Conservation (phyloP, 2,113 vertebrate species). For the Ramphastos sulfuratus region DNA sequence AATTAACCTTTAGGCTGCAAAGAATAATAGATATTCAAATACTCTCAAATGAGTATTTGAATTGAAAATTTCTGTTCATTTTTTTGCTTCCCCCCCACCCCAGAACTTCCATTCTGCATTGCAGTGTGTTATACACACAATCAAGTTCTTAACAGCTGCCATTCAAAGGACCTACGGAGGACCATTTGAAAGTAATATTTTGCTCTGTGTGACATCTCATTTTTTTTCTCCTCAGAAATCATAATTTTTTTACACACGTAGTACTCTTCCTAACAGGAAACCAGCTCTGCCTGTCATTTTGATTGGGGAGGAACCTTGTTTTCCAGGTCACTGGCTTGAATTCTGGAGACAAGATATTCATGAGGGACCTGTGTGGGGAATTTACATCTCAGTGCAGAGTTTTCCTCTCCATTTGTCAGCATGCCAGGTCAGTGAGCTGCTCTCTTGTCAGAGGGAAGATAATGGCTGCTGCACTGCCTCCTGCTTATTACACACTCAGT, state of each 20-base stretch:
- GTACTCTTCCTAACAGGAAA: constrained; percentile 80
- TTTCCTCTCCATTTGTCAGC: constrained; percentile 97
- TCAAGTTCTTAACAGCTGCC: constrained; percentile 81
- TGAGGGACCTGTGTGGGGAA: constrained; percentile 82
- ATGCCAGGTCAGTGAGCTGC: constrained; percentile 89
- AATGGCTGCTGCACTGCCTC: constrained; percentile 84
- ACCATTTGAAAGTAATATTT: constrained; percentile 90
- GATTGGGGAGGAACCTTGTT: constrained; percentile 84
- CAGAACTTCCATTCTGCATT: constrained; percentile 70
- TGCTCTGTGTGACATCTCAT: constrained; percentile 87
- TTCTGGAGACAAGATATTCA: constrained; percentile 85
- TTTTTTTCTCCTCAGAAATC: constrained; percentile 86
- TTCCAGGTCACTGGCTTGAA: constrained; percentile 88
- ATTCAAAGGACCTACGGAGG: constrained; percentile 76
- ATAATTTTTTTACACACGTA: constrained; percentile 92
- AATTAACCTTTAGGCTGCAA: constrained; percentile 77
- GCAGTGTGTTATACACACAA: constrained; percentile 73
- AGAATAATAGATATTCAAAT: constrained; percentile 80
- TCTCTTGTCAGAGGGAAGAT: constrained; percentile 84
- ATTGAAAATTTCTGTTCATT: constrained; percentile 75
- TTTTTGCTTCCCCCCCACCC: constrained; percentile 29
- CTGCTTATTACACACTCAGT: constrained; percentile 89
- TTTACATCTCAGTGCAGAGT: constrained; percentile 90
- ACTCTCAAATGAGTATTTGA: constrained; percentile 75
- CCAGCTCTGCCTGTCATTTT: constrained; percentile 87